Percentiles rank a stretch among this genome's conserved stretches.
phyloP scores from a whole-genome alignment of 2,113 vertebrate genomes.

The Phylloscopus whistleri region DNA sequence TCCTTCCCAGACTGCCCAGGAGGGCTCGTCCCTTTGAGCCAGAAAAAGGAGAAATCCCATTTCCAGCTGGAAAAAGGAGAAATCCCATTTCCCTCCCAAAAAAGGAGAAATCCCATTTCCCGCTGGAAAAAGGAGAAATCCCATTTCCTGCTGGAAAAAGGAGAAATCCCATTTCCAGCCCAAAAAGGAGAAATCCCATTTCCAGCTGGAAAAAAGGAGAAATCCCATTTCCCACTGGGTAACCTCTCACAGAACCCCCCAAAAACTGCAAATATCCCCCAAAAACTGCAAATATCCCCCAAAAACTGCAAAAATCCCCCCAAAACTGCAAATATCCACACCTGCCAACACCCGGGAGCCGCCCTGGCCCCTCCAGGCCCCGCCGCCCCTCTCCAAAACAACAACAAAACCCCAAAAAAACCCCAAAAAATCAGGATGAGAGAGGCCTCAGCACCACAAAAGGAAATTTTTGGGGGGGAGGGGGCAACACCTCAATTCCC shows the following conservation, averaged over 20 bases:
- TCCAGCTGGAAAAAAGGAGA: not conserved
- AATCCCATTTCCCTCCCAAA: not conserved
- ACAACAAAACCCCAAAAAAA: not conserved
- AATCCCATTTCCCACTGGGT: not conserved
- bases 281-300: not conserved
- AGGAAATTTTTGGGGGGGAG: not conserved
- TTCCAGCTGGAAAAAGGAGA: accelerated
- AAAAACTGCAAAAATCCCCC: too few relatives aligned
- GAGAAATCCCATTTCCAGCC: too few relatives aligned
- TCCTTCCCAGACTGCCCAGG: not conserved
- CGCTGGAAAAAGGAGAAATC: too few relatives aligned
- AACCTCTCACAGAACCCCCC: not conserved
- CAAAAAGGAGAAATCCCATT: too few relatives aligned
- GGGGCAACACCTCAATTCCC: not conserved
- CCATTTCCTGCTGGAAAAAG: too few relatives aligned
- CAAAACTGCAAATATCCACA: not conserved
- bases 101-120: not conserved
- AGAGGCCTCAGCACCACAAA: not conserved
- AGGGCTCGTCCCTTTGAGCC: accelerated
- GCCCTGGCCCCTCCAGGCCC: not conserved
- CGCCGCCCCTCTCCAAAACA: not conserved
- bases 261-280: not conserved
- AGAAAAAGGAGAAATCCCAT: not conserved
- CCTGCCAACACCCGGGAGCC: not conserved
- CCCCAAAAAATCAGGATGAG: accelerated